phyloP scores from a whole-genome alignment of 2,888 invertebrate species.

The Polydrusus cervinus region DNA sequence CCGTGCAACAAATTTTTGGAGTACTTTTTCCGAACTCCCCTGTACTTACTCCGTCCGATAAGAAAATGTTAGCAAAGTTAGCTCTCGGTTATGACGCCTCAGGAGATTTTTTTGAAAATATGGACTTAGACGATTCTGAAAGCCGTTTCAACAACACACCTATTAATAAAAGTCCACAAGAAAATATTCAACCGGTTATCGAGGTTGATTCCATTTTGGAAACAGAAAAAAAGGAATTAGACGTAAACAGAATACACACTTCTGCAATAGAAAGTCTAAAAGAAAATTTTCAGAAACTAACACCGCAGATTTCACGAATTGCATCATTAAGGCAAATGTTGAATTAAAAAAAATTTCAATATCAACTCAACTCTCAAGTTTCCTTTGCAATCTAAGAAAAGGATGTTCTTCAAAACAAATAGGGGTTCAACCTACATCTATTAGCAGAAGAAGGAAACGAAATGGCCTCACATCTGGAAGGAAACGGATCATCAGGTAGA shows the following conservation, averaged over 20 bases:
- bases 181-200: background rate
- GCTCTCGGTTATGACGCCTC: background rate
- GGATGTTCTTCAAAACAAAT: background rate
- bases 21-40: conserved; percentile 1
- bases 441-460: background rate
- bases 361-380: background rate
- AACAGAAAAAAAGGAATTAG: no score
- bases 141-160: conserved; percentile 1
- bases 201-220: no score
- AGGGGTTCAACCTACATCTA: background rate
- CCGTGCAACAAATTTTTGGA: background rate
- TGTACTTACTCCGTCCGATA: background rate
- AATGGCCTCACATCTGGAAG: background rate
- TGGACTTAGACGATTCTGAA: conserved; percentile 1
- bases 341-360: background rate
- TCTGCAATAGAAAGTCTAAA: no score
- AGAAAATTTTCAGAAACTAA: no score
- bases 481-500: background rate
- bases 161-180: background rate
- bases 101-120: conserved; percentile 1
- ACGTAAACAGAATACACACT: no score
- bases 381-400: background rate
- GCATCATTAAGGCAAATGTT: background rate
- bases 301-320: no score
- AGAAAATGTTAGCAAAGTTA: background rate